phyloP scores from a whole-genome alignment of 2,888 invertebrate genomes.

The Drosophila mimica region DNA sequence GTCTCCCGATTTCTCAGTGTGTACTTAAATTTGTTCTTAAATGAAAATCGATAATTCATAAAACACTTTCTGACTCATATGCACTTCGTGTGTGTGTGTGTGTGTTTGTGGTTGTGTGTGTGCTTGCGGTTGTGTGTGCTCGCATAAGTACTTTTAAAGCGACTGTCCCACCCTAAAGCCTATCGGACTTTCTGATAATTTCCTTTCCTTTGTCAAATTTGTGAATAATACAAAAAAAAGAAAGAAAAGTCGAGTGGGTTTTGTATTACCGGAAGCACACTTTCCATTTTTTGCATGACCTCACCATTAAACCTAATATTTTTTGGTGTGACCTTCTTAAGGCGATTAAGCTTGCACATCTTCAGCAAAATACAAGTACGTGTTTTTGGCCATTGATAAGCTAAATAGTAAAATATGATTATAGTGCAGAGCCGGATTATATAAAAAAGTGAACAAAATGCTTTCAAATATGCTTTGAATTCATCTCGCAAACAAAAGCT shows the following conservation, averaged over 20 bases:
- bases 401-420: neutral
- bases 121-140: slow-evolving; percentile 14
- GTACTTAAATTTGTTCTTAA: slow-evolving; percentile 59
- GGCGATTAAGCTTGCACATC: slow-evolving; percentile 47
- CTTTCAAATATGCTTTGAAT: neutral
- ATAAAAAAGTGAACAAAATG: neutral
- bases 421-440: neutral
- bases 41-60: slow-evolving; percentile 73
- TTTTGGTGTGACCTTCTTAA: slow-evolving; percentile 22
- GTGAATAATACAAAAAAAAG: slow-evolving; percentile 43
- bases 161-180: slow-evolving; percentile 32
- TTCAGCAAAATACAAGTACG: neutral
- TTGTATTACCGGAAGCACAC: slow-evolving; percentile 46
- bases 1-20: slow-evolving; percentile 29
- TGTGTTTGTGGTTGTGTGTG: slow-evolving; percentile 2
- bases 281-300: slow-evolving; percentile 56
- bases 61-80: slow-evolving; percentile 40
- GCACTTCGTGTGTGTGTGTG: neutral
- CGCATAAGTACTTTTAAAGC: slow-evolving; percentile 60
- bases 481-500: neutral
- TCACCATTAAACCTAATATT: slow-evolving; percentile 53
- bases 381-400: slow-evolving; percentile 8
- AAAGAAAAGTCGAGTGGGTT: slow-evolving; percentile 32
- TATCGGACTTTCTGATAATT: slow-evolving; percentile 67
- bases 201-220: slow-evolving; percentile 69